Conservation (phyloP, 2,113 vertebrate genomes). For the Pelecanus crispus region DNA sequence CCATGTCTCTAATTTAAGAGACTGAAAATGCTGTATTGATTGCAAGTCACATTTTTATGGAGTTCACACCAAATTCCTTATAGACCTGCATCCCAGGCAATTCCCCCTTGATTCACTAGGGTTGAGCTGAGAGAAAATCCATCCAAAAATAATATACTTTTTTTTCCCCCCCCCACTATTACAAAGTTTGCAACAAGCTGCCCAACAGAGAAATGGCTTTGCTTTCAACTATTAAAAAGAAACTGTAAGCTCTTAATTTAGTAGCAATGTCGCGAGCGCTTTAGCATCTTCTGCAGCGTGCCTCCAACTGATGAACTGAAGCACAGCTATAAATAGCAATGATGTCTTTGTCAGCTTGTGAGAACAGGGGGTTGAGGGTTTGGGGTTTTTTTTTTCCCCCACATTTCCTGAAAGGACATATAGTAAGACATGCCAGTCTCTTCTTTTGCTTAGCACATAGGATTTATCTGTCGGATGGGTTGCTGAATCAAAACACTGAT, state of each 20-base stretch:
- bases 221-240: constrained; percentile 23
- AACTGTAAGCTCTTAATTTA: constrained; percentile 36
- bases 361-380: constrained; percentile 6
- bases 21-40: constrained; percentile 19
- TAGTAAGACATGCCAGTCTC: background rate
- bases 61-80: background rate
- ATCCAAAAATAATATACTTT: background rate
- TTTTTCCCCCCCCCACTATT: background rate
- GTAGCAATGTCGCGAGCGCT: background rate
- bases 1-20: background rate
- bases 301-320: constrained; percentile 39
- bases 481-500: background rate
- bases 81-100: background rate
- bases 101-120: background rate
- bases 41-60: constrained; percentile 1
- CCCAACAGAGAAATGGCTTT: background rate
- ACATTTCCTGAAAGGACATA: background rate
- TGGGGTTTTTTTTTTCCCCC: background rate
- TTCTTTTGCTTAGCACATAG: background rate
- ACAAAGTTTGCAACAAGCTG: background rate
- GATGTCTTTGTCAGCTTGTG: constrained; percentile 35
- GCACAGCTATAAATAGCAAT: constrained; percentile 48
- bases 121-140: background rate
- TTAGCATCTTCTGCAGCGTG: constrained; percentile 4
- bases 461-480: background rate